These are phyloP conservation scores for Crotalus helleri DNA, from an alignment of 2,113 vertebrate genomes.

Conservation along the genomic window DNA sequence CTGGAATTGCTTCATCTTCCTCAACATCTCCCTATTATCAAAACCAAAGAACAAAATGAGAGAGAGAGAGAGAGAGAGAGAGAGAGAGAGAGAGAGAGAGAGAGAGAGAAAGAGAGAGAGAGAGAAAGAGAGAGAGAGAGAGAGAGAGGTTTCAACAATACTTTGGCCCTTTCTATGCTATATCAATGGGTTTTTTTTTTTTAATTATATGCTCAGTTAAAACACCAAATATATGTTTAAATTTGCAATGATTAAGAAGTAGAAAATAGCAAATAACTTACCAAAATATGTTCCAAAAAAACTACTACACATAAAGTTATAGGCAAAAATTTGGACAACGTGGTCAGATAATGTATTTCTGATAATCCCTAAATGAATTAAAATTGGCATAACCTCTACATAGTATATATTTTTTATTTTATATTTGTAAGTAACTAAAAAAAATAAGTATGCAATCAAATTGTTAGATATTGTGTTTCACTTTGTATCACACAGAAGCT, in stretches of 20 bases:
- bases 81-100: too few species aligned
- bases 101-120: not conserved
- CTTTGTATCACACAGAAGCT: not conserved
- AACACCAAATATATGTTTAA: not conserved
- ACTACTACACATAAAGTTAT: not conserved
- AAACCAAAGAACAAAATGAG: not conserved
- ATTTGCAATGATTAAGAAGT: not conserved
- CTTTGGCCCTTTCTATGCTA: not conserved
- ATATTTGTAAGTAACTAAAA: not conserved
- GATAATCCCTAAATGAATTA: not conserved
- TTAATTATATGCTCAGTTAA: not conserved
- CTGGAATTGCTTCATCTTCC: conserved; percentile 92
- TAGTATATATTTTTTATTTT: not conserved
- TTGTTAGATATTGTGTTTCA: not conserved
- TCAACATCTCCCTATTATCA: conserved; percentile 87
- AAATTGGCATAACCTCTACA: not conserved
- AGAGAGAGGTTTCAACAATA: not conserved
- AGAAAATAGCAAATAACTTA: not conserved
- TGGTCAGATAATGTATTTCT: not conserved
- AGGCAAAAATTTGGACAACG: not conserved
- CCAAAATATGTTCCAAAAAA: not conserved
- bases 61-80: not conserved
- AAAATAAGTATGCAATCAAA: not conserved
- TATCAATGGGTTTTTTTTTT: not conserved
- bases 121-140: too few species aligned